Conservation (phyloP, 2,797 vertebrate genomes). For the Bradypus variegatus region DNA sequence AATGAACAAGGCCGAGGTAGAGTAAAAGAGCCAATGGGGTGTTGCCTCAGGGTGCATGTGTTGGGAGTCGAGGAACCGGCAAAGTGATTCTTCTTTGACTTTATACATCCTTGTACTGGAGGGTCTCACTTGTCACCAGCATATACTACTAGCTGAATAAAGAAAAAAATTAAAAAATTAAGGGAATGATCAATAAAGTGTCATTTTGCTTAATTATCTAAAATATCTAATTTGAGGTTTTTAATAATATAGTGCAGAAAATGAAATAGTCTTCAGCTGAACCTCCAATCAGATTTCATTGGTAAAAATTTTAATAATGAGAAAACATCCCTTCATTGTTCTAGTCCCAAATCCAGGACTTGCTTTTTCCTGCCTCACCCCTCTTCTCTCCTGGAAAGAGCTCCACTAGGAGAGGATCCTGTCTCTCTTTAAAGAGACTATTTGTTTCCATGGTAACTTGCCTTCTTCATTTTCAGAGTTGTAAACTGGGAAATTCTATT, state of each 20-base stretch:
- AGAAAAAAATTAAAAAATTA: neutral
- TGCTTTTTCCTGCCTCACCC: neutral
- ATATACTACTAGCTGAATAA: constrained; percentile 12
- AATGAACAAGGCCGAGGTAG: neutral
- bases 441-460: constrained; percentile 66
- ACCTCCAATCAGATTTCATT: neutral
- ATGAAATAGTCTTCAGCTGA: neutral
- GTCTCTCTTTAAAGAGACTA: constrained; percentile 48
- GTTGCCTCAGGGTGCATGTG: neutral
- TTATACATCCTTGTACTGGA: neutral
- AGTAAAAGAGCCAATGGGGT: neutral
- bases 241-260: neutral
- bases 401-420: constrained; percentile 35
- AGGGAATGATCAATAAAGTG: constrained; percentile 10
- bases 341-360: neutral
- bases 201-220: constrained; percentile 6
- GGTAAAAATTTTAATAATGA: constrained; percentile 21
- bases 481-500: constrained; percentile 62
- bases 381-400: constrained; percentile 33
- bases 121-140: neutral
- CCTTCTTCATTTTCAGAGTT: constrained; percentile 51
- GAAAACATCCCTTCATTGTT: constrained; percentile 38
- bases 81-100: neutral
- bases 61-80: neutral
- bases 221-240: constrained; percentile 23